These are phyloP conservation scores for Nephotettix cincticeps DNA, from an alignment of 1,140 invertebrate genomes.

Conservation along the genomic window DNA sequence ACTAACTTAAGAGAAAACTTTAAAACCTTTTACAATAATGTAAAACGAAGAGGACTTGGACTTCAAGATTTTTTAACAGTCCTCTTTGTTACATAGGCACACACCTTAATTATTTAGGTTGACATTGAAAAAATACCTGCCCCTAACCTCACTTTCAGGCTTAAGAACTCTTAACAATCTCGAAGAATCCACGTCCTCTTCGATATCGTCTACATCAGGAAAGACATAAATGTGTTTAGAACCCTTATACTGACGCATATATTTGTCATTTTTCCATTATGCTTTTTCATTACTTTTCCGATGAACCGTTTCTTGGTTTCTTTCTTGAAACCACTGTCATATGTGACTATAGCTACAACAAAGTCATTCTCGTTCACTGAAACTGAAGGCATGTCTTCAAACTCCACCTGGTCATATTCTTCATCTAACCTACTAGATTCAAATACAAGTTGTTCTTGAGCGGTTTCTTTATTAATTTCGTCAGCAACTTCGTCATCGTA, in stretches of 20 bases:
- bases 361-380: constrained; percentile 24
- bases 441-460: background rate
- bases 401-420: background rate
- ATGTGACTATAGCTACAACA: constrained; percentile 23
- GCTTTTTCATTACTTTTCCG: constrained; percentile 14
- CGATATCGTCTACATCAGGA: constrained; percentile 19
- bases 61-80: background rate
- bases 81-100: background rate
- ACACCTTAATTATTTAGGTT: background rate
- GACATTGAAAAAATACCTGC: constrained; percentile 5
- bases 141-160: constrained; percentile 21
- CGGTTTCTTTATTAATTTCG: background rate
- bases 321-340: constrained; percentile 18
- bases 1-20: background rate
- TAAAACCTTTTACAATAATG: background rate
- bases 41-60: background rate
- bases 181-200: background rate
- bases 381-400: background rate
- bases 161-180: constrained; percentile 14
- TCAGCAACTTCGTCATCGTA: constrained; percentile 21
- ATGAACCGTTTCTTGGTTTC: constrained; percentile 20
- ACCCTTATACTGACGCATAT: constrained; percentile 16
- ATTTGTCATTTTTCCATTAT: constrained; percentile 5
- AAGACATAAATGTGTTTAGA: constrained; percentile 12
- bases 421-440: background rate